These are phyloP conservation scores for Camelus bactrianus DNA, from an alignment of 2,113 vertebrate species.

Conservation along the genomic window DNA sequence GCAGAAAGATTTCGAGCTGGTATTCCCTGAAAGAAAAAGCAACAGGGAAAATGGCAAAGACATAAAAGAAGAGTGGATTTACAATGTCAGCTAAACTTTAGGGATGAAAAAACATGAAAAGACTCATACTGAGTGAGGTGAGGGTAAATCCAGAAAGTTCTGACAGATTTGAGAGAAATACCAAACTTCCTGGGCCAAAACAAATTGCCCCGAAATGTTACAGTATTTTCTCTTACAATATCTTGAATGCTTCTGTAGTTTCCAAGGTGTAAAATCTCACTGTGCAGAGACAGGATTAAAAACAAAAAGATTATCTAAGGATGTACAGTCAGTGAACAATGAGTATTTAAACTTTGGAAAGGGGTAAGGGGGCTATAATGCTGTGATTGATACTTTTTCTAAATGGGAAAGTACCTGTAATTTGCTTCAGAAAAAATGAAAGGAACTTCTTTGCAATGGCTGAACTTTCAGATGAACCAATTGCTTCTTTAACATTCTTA, in stretches of 20 bases:
- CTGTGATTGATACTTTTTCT: not conserved
- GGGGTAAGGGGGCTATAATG: not conserved
- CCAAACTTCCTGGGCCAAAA: conserved; percentile 37
- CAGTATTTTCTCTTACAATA: conserved; percentile 24
- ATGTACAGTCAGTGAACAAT: not conserved
- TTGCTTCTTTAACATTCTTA: not conserved
- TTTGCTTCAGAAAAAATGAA: conserved; percentile 34
- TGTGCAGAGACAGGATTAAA: conserved; percentile 29
- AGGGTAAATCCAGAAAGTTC: conserved; percentile 47
- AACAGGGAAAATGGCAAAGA: conserved; percentile 52
- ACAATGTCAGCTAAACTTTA: conserved; percentile 24
- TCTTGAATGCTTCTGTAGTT: not conserved
- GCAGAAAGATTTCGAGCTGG: conserved; percentile 22
- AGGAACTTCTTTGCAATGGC: not conserved
- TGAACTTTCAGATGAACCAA: conserved; percentile 31
- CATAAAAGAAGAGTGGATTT: conserved; percentile 61
- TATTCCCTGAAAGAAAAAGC: conserved; percentile 60
- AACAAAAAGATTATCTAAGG: not conserved
- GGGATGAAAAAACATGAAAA: conserved; percentile 57
- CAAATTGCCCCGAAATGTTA: not conserved
- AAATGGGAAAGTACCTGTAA: not conserved
- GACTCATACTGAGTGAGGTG: not conserved
- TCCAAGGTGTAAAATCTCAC: conserved; percentile 22
- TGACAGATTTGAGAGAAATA: conserved; percentile 50
- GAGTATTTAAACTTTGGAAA: conserved; percentile 17